Base-by-base conservation (phyloP, 1,140 invertebrate species). In the Pseudomyrmex flavicornis region DNA sequence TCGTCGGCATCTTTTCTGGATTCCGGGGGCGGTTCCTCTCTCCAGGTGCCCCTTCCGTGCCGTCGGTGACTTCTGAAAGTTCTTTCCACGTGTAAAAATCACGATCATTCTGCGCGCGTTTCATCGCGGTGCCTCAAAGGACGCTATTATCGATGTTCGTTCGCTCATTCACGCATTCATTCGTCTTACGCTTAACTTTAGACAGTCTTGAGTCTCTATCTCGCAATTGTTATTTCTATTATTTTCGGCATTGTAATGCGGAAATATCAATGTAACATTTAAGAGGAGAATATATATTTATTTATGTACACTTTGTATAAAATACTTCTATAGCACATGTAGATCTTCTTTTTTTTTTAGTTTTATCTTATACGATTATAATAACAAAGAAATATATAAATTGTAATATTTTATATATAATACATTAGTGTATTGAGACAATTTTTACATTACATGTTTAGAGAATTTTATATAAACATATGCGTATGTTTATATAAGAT, bases 1-100 rank as follows among this genome's bases (percentile, higher is more conserved):
- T 52, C 66, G 90, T 85, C 90, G 89, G 90, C 85, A 82, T 82
- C 89, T 93, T 92, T 87, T 26, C 44, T 15, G 4, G 17, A 48
- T 48, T 17, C 2, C 54, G 52, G 56, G 22, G 87, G 75, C 76
- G 87, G 69, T 88, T 84, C 75, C 84, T 22, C 70, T 69, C 26
- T n/a, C 72, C 50, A 76, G 48, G 58, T 84, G 50, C 58, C 54
- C 15, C 59, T 15, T 50, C 48, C 20, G 70, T 50, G 3, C 58
- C 63, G 56, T 50, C 86, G 48, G 26, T 73, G 65, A 84, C 50
- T 74, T 54, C 17, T 46, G 68, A 56, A 72, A 22, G 12, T 82
- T 59, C 48, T 65, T 85, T 72, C 83, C 61, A 48, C 46, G 70
- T 80, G 54, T 72, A 26, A 85, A 88, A 86, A 90, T 89, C 85